phyloP scores from a whole-genome alignment of 2,113 vertebrate genomes.

The Heterocephalus glaber region DNA sequence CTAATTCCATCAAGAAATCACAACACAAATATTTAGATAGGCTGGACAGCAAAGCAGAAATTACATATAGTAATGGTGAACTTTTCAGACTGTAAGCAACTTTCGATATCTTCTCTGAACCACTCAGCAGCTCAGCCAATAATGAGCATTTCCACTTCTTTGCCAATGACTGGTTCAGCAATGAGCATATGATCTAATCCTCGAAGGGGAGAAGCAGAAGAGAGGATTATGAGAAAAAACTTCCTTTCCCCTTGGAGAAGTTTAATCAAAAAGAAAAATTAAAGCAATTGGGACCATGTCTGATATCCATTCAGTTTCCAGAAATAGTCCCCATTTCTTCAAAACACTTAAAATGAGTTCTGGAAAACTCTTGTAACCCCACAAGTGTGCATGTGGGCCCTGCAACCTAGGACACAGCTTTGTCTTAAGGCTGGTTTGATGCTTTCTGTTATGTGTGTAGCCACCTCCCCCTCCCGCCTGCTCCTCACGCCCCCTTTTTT shows the following conservation, averaged over 20 bases:
- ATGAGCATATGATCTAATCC: not conserved
- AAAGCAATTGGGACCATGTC: not conserved
- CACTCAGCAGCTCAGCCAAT: not conserved
- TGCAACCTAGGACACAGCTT: not conserved
- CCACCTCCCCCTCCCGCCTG: not conserved
- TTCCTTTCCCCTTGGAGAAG: not conserved
- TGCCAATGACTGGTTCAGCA: not conserved
- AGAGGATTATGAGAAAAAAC: not conserved
- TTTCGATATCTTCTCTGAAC: not conserved
- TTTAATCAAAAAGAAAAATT: not conserved
- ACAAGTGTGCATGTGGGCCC: not conserved
- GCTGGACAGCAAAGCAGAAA: not conserved
- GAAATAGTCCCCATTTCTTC: not conserved
- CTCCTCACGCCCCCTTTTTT: not conserved
- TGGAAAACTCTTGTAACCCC: not conserved
- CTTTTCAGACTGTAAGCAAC: not conserved
- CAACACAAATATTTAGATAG: not conserved
- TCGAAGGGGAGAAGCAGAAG: not conserved
- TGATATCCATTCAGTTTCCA: not conserved
- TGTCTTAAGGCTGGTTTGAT: conserved; percentile 1
- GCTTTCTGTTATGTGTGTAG: not conserved
- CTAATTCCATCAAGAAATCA: not conserved
- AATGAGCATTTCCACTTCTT: not conserved
- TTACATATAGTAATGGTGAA: not conserved
- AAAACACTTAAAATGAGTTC: not conserved